Conservation (phyloP, 2,113 vertebrate genomes). For the Pygathrix nemaeus region DNA sequence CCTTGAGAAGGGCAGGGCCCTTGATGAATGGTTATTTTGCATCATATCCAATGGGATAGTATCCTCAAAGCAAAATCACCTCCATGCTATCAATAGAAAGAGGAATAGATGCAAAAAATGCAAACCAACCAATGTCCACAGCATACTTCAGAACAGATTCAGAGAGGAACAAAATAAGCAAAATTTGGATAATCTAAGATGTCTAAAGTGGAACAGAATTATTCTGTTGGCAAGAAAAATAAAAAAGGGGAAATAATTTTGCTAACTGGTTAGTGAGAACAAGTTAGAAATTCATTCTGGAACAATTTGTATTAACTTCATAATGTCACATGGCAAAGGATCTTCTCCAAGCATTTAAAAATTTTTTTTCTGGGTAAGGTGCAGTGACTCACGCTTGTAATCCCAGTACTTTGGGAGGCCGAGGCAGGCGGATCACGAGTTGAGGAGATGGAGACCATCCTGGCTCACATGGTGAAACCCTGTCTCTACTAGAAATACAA, state of each 20-base stretch:
- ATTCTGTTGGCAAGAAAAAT: background rate
- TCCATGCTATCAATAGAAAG: background rate
- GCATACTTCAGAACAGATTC: background rate
- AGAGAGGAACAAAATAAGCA: background rate
- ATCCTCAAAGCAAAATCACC: background rate
- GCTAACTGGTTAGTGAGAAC: background rate
- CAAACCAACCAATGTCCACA: background rate
- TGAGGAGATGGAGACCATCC: no score
- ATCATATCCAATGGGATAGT: background rate
- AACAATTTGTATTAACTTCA: background rate
- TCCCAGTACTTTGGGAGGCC: no score
- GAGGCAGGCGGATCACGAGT: fast-evolving
- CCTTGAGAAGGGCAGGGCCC: background rate
- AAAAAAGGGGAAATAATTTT: background rate
- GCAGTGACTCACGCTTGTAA: no score
- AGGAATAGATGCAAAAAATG: background rate
- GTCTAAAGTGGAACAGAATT: background rate
- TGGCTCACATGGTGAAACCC: no score
- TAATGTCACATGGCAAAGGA: background rate
- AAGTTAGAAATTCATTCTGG: background rate
- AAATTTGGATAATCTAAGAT: background rate
- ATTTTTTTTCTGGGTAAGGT: background rate
- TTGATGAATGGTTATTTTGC: background rate
- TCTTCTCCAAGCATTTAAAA: background rate
- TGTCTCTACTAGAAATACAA: no score